Evolutionary conservation across 2,113 vertebrate species (phyloP), one percentile per base, ranked within the genome.

Genomic region (Sinocyclocheilus anshuiensis): DNA sequence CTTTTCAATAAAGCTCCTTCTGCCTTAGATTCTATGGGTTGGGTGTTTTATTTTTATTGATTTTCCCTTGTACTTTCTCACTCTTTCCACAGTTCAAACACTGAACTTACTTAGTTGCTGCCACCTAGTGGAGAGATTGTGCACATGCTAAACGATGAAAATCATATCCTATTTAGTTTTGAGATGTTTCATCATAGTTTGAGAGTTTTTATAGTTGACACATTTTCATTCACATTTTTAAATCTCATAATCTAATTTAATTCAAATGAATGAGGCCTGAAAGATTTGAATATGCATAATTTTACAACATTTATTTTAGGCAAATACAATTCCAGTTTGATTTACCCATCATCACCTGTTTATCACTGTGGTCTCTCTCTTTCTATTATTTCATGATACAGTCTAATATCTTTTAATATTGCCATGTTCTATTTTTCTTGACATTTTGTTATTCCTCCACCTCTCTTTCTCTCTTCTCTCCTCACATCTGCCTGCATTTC

Each of bases 1-100:
- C 92, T 86, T 90, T 90, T 71, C 92, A 91, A 89, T 91, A 90
- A 91, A 89, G 76, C 29, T 87, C 87, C 72, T 88, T 69, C 88
- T 89, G 57, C 53, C 88, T 80, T 87, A 77, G 76, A 88, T 81
- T 45, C 71, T 87, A 57, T 89, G 81, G 86, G 86, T 89, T 81
- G 81, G 77, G 74, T 76, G 89, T 88, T 87, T 89, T 81, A 72
- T 88, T 86, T 86, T 87, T 53, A 20, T 77, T 59, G 55, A 53
- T 87, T 50, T 59, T 78, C 45, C 26, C 57, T 71, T 59, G n/a
- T 74, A 57, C 67, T 26, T 84, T 81, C 55, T 59, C 22, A 20
- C 45, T 80, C 11, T 67, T 16, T 71, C 50, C n/a, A 48, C 26
- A 10, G 22, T 77, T 67, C 18, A 84, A 22, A 86, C 9, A 10